Conservation (phyloP, 2,113 vertebrate genomes). For the Pomatorhinus ruficollis region DNA sequence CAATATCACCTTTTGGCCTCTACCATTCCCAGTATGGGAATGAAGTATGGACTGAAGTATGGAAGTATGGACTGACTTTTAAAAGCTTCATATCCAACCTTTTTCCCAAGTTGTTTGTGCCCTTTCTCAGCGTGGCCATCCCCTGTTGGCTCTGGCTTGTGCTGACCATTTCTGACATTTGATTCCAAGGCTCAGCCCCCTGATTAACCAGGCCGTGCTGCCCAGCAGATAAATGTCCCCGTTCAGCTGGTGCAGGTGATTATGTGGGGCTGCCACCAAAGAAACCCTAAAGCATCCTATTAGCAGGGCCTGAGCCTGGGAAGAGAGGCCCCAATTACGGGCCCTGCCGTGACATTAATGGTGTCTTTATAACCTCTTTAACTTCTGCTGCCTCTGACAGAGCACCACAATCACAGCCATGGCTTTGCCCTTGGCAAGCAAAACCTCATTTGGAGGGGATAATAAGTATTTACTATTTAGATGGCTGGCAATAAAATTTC, state of each 20-base stretch:
- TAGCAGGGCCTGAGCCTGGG: constrained; percentile 52
- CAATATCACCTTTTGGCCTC: fast-evolving
- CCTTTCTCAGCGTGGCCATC: not conserved
- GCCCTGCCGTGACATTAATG: constrained; percentile 73
- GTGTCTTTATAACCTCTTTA: constrained; percentile 84
- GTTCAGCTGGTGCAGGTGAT: constrained; percentile 64
- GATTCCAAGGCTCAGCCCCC: constrained; percentile 25
- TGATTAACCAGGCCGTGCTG: constrained; percentile 41
- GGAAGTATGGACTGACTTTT: not conserved
- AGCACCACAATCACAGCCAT: constrained; percentile 72
- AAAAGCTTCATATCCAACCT: fast-evolving
- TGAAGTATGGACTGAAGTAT: too few species aligned
- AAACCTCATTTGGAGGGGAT: constrained; percentile 80
- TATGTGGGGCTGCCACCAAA: constrained; percentile 60
- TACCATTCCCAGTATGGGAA: not conserved
- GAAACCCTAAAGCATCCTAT: constrained; percentile 73
- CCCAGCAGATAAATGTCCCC: constrained; percentile 50
- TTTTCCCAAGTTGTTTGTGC: not conserved
- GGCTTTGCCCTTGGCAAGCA: constrained; percentile 82
- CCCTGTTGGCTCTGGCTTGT: not conserved
- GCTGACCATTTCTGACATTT: not conserved
- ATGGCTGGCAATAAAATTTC: constrained; percentile 83
- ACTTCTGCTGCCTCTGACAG: constrained; percentile 79
- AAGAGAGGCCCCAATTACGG: constrained; percentile 77
- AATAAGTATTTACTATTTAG: constrained; percentile 89